Conservation (phyloP, 2,888 invertebrate genomes). For the Galeruca laticollis region DNA sequence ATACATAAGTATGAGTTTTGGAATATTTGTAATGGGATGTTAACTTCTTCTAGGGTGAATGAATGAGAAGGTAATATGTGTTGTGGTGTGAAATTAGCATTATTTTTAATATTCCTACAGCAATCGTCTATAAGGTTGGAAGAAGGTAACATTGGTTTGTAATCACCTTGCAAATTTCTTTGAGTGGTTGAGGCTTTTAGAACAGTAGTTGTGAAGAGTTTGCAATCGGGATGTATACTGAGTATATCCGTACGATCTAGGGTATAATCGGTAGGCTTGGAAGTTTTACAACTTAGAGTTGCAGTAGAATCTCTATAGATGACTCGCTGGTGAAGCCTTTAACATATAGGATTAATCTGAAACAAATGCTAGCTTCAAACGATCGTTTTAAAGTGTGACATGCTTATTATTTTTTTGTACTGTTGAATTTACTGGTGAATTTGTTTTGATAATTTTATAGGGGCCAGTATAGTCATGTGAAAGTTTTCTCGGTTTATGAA, state of each 20-base stretch:
- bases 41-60: too few species aligned
- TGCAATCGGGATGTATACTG: conserved; percentile 23
- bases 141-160: not conserved
- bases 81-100: not conserved
- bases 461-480: conserved; percentile 33
- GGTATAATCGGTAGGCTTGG: conserved; percentile 6
- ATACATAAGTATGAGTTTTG: too few species aligned
- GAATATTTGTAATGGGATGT: too few species aligned
- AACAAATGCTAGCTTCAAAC: conserved; percentile 45
- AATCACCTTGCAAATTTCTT: not conserved
- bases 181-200: conserved; percentile 6
- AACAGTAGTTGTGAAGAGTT: conserved; percentile 31
- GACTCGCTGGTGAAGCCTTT: not conserved
- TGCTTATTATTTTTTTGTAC: conserved; percentile 33
- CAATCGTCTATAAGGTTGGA: not conserved
- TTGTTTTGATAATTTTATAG: conserved; percentile 25
- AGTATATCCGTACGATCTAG: conserved; percentile 27
- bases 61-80: not conserved
- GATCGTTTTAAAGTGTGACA: conserved; percentile 40
- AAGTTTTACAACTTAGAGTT: conserved; percentile 22
- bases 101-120: not conserved
- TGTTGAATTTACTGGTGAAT: conserved; percentile 36
- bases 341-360: conserved; percentile 22
- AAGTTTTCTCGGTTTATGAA: conserved; percentile 40
- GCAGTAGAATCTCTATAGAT: conserved; percentile 1